Base-by-base conservation (phyloP, 2,888 invertebrate species). In the Lasioglossum pauxillum region DNA sequence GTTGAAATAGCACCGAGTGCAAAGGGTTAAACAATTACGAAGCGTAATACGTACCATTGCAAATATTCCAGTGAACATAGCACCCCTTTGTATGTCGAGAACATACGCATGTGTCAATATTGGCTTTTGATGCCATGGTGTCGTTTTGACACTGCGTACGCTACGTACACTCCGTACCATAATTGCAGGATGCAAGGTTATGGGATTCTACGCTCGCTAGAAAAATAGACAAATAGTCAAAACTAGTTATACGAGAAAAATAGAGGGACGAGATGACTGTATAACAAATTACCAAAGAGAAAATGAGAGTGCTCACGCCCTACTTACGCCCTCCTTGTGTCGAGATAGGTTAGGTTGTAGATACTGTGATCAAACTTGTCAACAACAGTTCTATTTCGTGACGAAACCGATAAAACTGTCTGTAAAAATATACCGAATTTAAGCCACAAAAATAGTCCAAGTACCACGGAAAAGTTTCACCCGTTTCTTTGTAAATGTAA, bases 111-210 rank as follows among this genome's bases (percentile, higher is more conserved):
- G 97, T 88, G 98, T 97, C 0, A 99, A 95, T 89, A 98, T 96
- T 0, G 98, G 98, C 91, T 97, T 97, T 94, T 97, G 98, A 92
- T 98, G 98, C 98, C 98, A 98, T 0, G 98, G 98, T 80, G 97
- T 96, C 93, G 97, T 96, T 93, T 97, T 97, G 1, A 98, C 95
- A 0, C 98, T 98, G 82, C 97, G 96, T 23, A 53, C 49, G 2
- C 49, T 49, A 23, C 49, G 49, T 23, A 53, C 49, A 23, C 49
- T 53, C 8, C 49, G 49, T 23, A 53, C 49, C 49, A 53, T 53
- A 53, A 2, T 53, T 53, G 23, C 8, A 7, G 7, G 49, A 8
- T 53, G 8, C 8, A 53, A 23, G 4, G 0, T 44, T 46, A 46
- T 4, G 46, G 5, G 46, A 16, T 16, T 1, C 46, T 16, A 19